phyloP scores from a whole-genome alignment of 2,113 vertebrate genomes.

The Melospiza melodia region DNA sequence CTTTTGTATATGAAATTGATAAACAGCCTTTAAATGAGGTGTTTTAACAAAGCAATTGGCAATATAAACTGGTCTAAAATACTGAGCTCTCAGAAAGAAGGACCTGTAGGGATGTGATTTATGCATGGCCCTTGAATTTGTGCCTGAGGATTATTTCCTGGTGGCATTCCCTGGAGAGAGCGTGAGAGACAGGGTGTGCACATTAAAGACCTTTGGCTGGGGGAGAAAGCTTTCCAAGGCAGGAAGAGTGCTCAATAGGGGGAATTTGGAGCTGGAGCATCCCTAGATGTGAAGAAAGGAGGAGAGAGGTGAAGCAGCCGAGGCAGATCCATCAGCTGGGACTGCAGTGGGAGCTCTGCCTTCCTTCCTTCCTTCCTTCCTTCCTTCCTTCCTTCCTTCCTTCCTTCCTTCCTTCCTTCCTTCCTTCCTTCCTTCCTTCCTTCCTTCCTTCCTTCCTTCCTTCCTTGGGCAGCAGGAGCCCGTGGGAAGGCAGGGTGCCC shows the following conservation, averaged over 20 bases:
- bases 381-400: no score
- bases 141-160: neutral
- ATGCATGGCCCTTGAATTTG: neutral
- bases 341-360: neutral
- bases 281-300: neutral
- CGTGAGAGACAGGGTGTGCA: neutral
- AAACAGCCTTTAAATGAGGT: neutral
- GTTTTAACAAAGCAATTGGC: neutral
- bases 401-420: neutral
- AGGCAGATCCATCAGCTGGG: neutral
- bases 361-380: neutral
- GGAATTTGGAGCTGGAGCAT: neutral
- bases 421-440: neutral
- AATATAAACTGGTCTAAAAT: neutral
- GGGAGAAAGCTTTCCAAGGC: neutral
- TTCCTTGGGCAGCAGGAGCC: neutral
- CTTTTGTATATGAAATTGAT: neutral
- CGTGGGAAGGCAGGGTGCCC: neutral
- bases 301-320: neutral
- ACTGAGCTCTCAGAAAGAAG: neutral
- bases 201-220: neutral
- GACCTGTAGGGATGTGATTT: neutral
- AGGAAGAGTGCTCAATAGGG: neutral
- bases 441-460: neutral
- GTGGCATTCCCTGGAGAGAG: neutral